Conservation (phyloP, 2,888 invertebrate species). For the Pyrochroa serraticornis region DNA sequence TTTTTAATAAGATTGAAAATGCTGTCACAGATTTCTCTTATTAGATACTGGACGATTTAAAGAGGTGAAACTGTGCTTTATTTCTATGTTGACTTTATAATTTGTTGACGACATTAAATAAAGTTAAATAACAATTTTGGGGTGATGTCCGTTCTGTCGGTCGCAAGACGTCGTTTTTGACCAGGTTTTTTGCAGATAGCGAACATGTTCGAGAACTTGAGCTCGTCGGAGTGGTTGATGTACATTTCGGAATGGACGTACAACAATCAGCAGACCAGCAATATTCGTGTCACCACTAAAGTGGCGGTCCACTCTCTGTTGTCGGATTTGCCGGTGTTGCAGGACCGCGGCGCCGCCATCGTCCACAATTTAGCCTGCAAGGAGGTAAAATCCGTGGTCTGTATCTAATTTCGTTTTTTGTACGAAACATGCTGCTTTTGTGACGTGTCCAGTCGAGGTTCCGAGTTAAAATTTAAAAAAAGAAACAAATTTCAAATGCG, state of each 20-base stretch:
- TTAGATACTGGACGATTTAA: too few species aligned
- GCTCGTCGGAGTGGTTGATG: constrained; percentile 89
- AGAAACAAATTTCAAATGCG: constrained; percentile 4
- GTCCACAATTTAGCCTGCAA: constrained; percentile 91
- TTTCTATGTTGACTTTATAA: too few species aligned
- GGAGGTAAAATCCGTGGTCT: constrained; percentile 97
- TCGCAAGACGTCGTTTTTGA: too few species aligned
- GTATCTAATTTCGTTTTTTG: constrained; percentile 63
- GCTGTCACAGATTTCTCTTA: too few species aligned
- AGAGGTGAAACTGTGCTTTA: too few species aligned
- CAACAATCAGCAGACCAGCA: constrained; percentile 77
- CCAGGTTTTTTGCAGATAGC: constrained; percentile 68
- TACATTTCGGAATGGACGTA: constrained; percentile 93
- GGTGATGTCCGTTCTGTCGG: too few species aligned
- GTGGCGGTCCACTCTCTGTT: constrained; percentile 86
- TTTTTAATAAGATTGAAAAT: constrained; percentile 11
- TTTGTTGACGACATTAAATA: too few species aligned
- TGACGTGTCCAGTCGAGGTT: neutral
- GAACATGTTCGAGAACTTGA: constrained; percentile 87
- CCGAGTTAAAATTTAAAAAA: neutral
- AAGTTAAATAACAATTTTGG: too few species aligned
- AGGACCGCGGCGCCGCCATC: constrained; percentile 83
- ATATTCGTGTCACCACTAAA: constrained; percentile 89
- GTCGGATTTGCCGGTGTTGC: constrained; percentile 72
- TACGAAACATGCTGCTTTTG: constrained; percentile 2